Base-by-base conservation (phyloP, 2,797 vertebrate species). In the Clamator glandarius region DNA sequence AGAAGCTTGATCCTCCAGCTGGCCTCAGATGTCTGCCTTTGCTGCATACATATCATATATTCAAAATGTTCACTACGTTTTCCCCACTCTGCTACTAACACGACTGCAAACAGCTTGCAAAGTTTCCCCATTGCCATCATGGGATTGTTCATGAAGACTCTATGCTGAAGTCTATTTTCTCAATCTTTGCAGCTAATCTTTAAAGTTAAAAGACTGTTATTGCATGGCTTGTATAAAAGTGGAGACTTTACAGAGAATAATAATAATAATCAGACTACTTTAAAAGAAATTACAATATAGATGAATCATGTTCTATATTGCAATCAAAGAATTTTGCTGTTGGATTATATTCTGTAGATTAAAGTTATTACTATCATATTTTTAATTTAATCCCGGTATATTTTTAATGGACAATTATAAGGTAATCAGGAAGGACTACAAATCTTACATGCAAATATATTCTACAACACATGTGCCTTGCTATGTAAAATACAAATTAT, bases 351-450 rank as follows among this genome's bases (percentile, higher is more conserved):
- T 83, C 61, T 89, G 69, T 86, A 63, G 92, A 93, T 89, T 91
- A 90, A 95, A 96, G 95, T 68, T 76, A 92, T 63, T 95, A 93
- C 93, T 72, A 84, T 92, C 15, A 85, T 70, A 59, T 77, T 84
- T 96, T 96, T 90, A 92, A 96, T 96, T 96, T 96, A 93, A 96
- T 95, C 76, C 35, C 92, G 57, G 77, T 96, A 90, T 50, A 96
- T 96, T 97, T 97, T 96, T 92, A 95, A 93, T 90, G 73, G 91
- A 78, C 39, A 85, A 70, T 87, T 96, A 86, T 46, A 96, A 96
- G 58, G 35, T 85, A 96, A 96, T 95, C 93, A 92, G 77, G 68
- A 42, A 92, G 95, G 68, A 89, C 41, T 46, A 93, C 83, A 84
- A 86, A 94, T 85, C 81, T 87, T 52, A 75, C 15, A 21, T 63